Base-by-base conservation (phyloP, 2,888 invertebrate genomes). In the Rhogogaster chlorosoma region DNA sequence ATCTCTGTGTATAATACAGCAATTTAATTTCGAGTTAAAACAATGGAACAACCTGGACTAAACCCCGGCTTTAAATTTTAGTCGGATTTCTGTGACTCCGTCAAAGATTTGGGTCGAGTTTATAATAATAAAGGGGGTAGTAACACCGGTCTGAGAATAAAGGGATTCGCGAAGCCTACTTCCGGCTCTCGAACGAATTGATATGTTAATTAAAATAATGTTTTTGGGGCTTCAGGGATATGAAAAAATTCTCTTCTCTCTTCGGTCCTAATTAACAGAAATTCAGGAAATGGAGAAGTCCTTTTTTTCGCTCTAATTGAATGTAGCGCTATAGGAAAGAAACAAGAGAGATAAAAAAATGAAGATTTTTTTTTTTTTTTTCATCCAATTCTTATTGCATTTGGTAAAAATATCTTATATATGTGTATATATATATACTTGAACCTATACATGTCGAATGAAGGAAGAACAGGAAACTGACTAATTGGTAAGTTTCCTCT, bases 191-290 rank as follows among this genome's bases (percentile, higher is more conserved):
- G 45, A 75, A 45, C 38, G 45, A 75, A 75, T 75, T 75, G 75
- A 75, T 75, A 75, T 75, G 75, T 49, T 75, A 75, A 75, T 75
- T 75, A 29, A 75, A 75, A 75, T 75, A 45, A 75, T 75, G 38
- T 75, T 75, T 26, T n/a, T n/a, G 1, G 38, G 38, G 70, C 70
- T 71, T 36, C 70, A 10, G 61, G 26, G 22, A 2, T 4, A 4
- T 61, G 12, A 26, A 22, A 61, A 26, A 61, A 61, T n/a, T 18
- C 53, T 53, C n/a, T 53, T 53, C 18, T 49, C 18, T n/a, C 2
- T 53, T 53, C n/a, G 1, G n/a, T n/a, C n/a, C 53, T n/a, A 53
- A n/a, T 53, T 53, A 53, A 53, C 53, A 53, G 7, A 53, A 53
- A 53, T 53, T 53, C 53, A n/a, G 18, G 49, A 15, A 49, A 18